These are phyloP conservation scores for Pithys albifrons DNA, from an alignment of 2,113 vertebrate species.

Conservation along the genomic window DNA sequence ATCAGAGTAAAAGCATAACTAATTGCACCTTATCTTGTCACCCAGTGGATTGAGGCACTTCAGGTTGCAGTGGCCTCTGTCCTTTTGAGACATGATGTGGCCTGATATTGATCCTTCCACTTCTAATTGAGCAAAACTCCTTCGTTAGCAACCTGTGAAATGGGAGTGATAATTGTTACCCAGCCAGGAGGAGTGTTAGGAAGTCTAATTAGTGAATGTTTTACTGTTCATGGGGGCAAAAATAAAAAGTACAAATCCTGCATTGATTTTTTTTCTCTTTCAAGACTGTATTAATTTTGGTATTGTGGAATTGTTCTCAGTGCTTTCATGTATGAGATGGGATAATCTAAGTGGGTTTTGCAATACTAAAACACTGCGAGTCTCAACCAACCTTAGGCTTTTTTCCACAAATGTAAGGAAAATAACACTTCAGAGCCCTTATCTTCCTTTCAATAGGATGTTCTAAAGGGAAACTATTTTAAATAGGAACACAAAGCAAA, in stretches of 20 bases:
- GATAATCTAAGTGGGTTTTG: neutral
- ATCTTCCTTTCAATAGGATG: neutral
- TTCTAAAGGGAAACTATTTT: neutral
- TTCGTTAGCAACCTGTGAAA: neutral
- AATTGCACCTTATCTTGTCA: neutral
- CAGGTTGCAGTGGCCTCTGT: neutral
- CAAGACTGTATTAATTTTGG: neutral
- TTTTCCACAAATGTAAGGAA: neutral
- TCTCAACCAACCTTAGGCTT: neutral
- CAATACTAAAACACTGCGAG: neutral
- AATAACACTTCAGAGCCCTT: neutral
- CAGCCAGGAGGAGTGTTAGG: neutral
- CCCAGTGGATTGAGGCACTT: neutral
- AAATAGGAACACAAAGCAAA: neutral
- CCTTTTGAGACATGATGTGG: neutral
- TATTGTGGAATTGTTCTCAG: neutral
- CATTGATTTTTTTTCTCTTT: conserved; percentile 42
- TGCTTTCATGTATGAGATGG: neutral
- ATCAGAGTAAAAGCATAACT: conserved; percentile 2
- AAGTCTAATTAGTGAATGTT: neutral
- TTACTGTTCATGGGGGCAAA: neutral
- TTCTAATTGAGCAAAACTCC: neutral
- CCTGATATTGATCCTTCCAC: neutral
- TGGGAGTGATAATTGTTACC: neutral
- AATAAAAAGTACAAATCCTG: neutral